A percentile compares a stretch with the other conserved stretches of the same genome.
phyloP scores from a whole-genome alignment of 1,140 invertebrate species.

The Calosoma granatense region DNA sequence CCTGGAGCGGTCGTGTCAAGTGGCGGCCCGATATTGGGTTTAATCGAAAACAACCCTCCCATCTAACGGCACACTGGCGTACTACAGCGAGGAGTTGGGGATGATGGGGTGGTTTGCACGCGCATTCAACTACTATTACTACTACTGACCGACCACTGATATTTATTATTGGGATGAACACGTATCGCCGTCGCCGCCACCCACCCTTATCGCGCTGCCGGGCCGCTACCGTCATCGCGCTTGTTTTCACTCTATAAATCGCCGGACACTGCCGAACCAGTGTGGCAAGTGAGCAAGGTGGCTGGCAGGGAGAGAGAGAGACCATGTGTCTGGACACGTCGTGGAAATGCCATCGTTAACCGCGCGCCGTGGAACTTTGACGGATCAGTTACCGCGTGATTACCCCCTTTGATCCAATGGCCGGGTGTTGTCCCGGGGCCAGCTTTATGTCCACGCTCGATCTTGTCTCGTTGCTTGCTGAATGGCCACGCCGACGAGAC shows the following conservation, averaged over 20 bases:
- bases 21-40: neutral
- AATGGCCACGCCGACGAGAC: neutral
- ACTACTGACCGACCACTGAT: neutral
- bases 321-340: neutral
- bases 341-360: neutral
- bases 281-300: no score
- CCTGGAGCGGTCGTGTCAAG: neutral
- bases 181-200: neutral
- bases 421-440: neutral
- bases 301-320: no score
- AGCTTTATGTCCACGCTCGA: neutral
- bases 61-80: no score
- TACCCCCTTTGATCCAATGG: neutral
- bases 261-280: neutral
- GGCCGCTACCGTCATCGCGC: neutral
- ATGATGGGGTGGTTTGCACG: neutral
- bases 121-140: neutral
- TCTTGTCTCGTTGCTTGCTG: no score
- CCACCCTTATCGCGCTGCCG: neutral
- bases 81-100: no score
- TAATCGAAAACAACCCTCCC: neutral
- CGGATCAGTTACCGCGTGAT: neutral
- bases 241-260: constrained; percentile 8
- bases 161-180: constrained; percentile 5
- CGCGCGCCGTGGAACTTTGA: neutral